Evolutionary conservation across 1,140 invertebrate genomes (phyloP).

Genomic region (Wasmannia auropunctata): DNA sequence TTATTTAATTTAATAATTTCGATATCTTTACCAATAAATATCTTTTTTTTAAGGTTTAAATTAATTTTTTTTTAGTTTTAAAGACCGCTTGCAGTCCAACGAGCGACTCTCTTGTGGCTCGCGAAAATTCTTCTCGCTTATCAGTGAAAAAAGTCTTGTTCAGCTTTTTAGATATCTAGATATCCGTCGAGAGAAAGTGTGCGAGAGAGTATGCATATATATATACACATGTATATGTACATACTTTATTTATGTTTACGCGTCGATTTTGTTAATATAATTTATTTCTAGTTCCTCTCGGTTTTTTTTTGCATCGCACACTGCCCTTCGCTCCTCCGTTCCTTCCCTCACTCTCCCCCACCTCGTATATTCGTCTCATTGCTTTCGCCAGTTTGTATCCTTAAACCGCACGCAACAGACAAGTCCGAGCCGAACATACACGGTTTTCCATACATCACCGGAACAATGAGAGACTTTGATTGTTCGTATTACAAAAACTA

Average conservation of each 20-base stretch:
- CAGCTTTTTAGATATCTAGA: background rate
- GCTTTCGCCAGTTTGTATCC: constrained; percentile 19
- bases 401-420: constrained; percentile 54
- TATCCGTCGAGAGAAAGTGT: constrained; percentile 30
- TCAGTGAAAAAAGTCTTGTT: background rate
- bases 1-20: background rate
- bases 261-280: constrained; percentile 45
- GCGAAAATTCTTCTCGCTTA: background rate
- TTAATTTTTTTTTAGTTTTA: background rate
- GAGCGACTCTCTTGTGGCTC: background rate
- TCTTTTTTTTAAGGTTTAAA: background rate
- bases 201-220: constrained; percentile 4
- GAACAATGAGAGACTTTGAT: constrained; percentile 69
- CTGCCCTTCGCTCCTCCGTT: background rate
- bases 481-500: constrained; percentile 73
- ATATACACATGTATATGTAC: background rate
- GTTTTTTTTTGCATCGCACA: background rate
- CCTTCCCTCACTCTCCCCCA: no score
- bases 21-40: constrained; percentile 3
- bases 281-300: constrained; percentile 28
- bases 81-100: background rate
- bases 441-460: constrained; percentile 59
- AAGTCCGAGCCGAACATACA: constrained; percentile 65
- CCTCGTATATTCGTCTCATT: constrained; percentile 2
- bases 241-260: background rate